Base-by-base conservation (phyloP, 2,797 vertebrate species). In the Enteromius unitaeniatus region DNA sequence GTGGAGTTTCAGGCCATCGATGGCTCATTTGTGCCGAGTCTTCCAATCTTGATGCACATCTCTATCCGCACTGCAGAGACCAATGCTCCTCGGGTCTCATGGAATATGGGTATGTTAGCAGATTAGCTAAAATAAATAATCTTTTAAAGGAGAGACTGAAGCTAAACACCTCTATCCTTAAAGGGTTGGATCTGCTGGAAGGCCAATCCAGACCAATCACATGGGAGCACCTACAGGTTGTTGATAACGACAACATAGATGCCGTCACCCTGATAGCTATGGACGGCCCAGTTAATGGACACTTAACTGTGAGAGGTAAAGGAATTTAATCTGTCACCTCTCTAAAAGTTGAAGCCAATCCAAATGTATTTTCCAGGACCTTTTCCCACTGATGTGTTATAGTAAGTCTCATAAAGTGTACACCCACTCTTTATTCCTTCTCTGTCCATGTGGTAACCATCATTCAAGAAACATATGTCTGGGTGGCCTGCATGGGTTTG, bases 1-100 rank as follows among this genome's bases (percentile, higher is more conserved):
- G 94, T 95, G 90, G 93, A 95, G 91, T 95, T 97, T 92, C 93
- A 95, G 92, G 94, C 89, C 47, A 92, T 96, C 83, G 96, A 96
- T 84, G 85, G 88, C 17, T 92, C 91, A 85, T 95, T 94, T 80
- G 49, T 78, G 76, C 90, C 82, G 84, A 94, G 92, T 82, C 85
- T 85, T 34, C 89, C 93, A 73, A 89, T 94, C 42, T 69, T 93
- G 91, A 92, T 94, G 84, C 93, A 93, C 92, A 93, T 97, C 90
- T 96, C 93, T 88, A 89, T 95, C 81, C 91, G 93, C 87, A 89
- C 82, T 0, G 74, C 93, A 26, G 94, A 96, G 90, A 96, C 93
- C 0, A 84, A 91, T 1, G 91, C 92, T 81, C 95, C 92, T 19
- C 85, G 93, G 78, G 92, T 96, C 86, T 93, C 94, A 53, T 94